A percentile compares a stretch with the other conserved stretches of the same genome.
phyloP scores from a whole-genome alignment of 35 echinoderm and acorn worm species.

The Apostichopus californicus region DNA sequence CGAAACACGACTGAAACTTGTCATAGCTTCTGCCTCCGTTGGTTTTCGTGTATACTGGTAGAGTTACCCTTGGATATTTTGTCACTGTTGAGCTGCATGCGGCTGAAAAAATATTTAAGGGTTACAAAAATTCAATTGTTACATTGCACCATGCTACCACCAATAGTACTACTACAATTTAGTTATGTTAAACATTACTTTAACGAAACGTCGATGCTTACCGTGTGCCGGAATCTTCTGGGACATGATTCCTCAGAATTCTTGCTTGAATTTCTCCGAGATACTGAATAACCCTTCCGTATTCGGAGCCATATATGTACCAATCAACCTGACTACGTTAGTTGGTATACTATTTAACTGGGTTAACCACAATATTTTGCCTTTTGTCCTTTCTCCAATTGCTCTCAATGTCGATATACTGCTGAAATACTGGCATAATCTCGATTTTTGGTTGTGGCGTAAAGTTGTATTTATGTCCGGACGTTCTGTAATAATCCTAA shows the following conservation, averaged over 20 bases:
- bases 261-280: background rate
- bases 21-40: too few species aligned
- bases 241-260: background rate
- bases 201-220: too few species aligned
- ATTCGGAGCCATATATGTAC: background rate
- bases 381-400: background rate
- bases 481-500: background rate
- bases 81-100: too few species aligned
- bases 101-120: too few species aligned
- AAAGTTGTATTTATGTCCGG: background rate
- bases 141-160: too few species aligned
- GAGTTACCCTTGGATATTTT: too few species aligned
- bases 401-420: background rate
- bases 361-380: background rate
- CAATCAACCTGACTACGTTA: background rate
- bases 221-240: background rate
- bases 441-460: background rate
- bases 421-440: background rate
- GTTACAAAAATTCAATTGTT: too few species aligned
- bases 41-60: too few species aligned
- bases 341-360: background rate
- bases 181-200: too few species aligned
- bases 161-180: too few species aligned
- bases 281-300: background rate
- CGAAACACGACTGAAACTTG: too few species aligned